Percentiles rank a stretch among this genome's conserved stretches.
Evolutionary conservation across 1,140 invertebrate genomes (phyloP).

Genomic region (Venturia canescens): DNA sequence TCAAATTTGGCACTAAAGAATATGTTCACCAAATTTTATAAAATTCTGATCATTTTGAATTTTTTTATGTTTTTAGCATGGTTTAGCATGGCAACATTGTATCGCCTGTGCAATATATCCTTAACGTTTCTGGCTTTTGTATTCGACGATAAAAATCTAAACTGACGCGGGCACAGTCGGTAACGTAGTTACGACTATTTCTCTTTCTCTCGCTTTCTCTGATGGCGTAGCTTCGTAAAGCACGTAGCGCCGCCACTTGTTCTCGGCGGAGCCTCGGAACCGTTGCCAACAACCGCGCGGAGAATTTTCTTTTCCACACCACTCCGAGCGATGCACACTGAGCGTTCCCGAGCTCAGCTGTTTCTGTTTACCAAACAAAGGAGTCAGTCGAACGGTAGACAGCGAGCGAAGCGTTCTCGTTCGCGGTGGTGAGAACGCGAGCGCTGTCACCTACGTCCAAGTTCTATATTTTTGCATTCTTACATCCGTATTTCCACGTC

Average conservation of each 20-base stretch:
- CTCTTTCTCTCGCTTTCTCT: background rate
- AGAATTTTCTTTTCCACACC: background rate
- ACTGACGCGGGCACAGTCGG: background rate
- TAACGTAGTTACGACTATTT: constrained; percentile 15
- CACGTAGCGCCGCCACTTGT: constrained; percentile 20
- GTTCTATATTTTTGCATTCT: too few species aligned
- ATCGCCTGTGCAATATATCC: too few species aligned
- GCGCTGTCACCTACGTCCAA: background rate
- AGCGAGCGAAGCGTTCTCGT: constrained; percentile 59
- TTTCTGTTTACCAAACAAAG: constrained; percentile 75
- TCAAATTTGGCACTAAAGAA: too few species aligned
- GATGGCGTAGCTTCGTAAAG: background rate
- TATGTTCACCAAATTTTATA: too few species aligned
- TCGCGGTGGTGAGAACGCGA: constrained; percentile 43
- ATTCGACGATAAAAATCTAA: background rate
- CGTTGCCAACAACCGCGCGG: background rate
- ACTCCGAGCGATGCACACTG: too few species aligned
- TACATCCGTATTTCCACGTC: too few species aligned
- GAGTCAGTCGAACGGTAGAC: constrained; percentile 69
- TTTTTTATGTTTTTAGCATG: too few species aligned
- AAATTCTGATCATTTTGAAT: too few species aligned
- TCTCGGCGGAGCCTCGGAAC: constrained; percentile 25
- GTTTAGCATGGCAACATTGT: too few species aligned
- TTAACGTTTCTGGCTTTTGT: background rate
- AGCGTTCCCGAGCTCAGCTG: constrained; percentile 65